Evolutionary conservation across 2,797 vertebrate genomes (phyloP).

Genomic region (Eulemur rubriventer): DNA sequence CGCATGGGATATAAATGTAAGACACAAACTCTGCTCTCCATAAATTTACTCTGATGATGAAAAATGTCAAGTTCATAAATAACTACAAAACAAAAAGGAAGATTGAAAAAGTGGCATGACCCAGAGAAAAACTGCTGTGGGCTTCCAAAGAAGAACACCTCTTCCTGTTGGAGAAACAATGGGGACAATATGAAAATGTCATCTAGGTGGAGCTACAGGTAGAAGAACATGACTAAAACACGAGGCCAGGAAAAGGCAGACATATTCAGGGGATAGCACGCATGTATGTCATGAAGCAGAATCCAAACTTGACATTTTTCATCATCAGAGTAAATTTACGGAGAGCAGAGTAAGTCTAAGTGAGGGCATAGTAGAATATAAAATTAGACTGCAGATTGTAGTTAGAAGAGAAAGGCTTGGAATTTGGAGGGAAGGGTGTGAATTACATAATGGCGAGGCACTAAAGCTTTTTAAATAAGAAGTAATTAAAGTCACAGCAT

Average conservation of each 20-base stretch:
- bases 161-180: background rate
- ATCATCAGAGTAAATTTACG: no score
- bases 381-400: background rate
- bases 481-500: background rate
- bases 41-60: background rate
- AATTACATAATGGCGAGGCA: background rate
- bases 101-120: background rate
- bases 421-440: background rate
- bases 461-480: background rate
- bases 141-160: background rate
- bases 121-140: background rate
- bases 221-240: background rate
- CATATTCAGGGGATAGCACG: background rate
- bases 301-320: background rate
- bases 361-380: background rate
- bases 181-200: background rate
- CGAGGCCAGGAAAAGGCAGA: background rate
- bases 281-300: background rate
- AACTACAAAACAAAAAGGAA: background rate
- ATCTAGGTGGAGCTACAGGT: background rate
- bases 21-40: background rate
- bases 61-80: background rate
- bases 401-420: background rate
- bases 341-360: background rate
- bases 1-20: background rate